Conservation (phyloP, 2,888 invertebrate species). For the Tetanocera ferruginea region DNA sequence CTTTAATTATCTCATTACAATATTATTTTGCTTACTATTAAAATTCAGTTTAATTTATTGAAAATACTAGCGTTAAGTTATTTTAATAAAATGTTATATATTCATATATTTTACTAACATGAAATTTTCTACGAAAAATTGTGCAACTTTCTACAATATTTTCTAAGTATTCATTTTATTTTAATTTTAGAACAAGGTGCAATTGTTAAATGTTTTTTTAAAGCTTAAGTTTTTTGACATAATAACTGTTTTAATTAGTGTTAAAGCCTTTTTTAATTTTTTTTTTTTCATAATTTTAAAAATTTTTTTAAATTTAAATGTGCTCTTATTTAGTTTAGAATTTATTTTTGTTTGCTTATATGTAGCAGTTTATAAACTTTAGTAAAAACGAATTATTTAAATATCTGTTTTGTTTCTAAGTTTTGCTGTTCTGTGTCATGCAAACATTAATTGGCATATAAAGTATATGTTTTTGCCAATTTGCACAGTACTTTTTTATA, state of each 20-base stretch:
- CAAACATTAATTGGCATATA: too few relatives aligned
- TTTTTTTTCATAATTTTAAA: background rate
- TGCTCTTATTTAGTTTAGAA: too few relatives aligned
- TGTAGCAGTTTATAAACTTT: too few relatives aligned
- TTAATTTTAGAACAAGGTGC: background rate
- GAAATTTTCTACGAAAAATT: conserved; percentile 9
- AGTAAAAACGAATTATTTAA: too few relatives aligned
- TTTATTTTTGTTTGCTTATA: too few relatives aligned
- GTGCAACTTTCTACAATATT: conserved; percentile 18
- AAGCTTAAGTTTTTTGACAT: background rate
- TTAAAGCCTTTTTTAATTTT: background rate
- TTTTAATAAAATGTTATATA: background rate
- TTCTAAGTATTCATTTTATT: background rate
- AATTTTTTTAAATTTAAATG: background rate
- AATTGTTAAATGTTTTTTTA: background rate
- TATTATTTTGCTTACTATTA: background rate
- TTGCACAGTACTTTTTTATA: too few relatives aligned
- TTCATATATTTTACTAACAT: background rate
- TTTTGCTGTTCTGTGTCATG: too few relatives aligned
- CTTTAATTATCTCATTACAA: too few relatives aligned
- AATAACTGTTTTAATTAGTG: background rate
- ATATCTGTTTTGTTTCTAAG: too few relatives aligned
- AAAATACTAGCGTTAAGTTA: background rate
- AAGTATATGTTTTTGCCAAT: too few relatives aligned
- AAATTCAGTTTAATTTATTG: background rate